Evolutionary conservation across 2,888 invertebrate genomes (phyloP).

Genomic region (Tipula unca): DNA sequence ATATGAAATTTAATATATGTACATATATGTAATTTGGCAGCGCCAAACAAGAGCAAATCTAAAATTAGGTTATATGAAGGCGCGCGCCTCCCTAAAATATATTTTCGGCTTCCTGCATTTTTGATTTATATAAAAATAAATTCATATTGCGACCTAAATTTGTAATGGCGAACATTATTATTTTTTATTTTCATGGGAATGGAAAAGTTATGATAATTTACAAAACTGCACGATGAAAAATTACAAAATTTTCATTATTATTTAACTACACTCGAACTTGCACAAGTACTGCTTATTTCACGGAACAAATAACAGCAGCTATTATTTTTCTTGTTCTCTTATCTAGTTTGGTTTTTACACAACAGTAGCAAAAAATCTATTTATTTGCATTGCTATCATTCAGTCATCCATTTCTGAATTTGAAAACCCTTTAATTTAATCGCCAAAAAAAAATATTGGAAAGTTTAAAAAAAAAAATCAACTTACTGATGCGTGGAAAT

Average conservation of each 20-base stretch:
- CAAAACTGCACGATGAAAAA: not conserved
- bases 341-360: not conserved
- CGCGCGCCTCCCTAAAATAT: not conserved
- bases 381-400: not conserved
- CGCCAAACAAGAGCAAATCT: not conserved
- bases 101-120: not conserved
- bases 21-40: not conserved
- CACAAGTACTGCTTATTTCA: slow-evolving; percentile 2
- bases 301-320: not conserved
- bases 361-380: not conserved
- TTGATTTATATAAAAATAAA: not conserved
- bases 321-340: not conserved
- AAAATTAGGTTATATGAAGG: not conserved
- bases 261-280: not conserved
- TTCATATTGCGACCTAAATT: not conserved
- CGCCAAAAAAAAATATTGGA: not conserved
- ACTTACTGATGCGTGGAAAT: not conserved
- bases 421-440: not conserved
- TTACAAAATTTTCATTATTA: not conserved
- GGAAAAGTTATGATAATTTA: slow-evolving; percentile 4
- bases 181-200: not conserved
- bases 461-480: not conserved
- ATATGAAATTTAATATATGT: slow-evolving; percentile 3
- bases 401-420: not conserved
- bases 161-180: not conserved